Evolutionary conservation across 2,888 invertebrate species (phyloP).

Genomic region (Parochlus steinenii): DNA sequence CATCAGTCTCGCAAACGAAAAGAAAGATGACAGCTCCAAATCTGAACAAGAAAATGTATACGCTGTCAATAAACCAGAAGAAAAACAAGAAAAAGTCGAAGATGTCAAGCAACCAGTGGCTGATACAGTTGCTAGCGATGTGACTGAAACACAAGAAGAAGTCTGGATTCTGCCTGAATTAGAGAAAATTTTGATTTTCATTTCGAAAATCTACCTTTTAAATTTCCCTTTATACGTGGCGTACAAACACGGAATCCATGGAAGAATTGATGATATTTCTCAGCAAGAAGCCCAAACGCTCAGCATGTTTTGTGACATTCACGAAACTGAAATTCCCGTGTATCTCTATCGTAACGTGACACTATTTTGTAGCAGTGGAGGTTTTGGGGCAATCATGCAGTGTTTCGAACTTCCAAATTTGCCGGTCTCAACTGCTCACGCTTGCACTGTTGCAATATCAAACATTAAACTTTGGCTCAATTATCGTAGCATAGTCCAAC

Average conservation of each 20-base stretch:
- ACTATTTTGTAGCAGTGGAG: constrained; percentile 81
- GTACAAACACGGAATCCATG: constrained; percentile 67
- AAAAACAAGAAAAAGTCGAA: constrained; percentile 12
- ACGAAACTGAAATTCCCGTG: constrained; percentile 86
- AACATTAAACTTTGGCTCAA: constrained; percentile 90
- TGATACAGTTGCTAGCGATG: constrained; percentile 28
- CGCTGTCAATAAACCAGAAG: constrained; percentile 9
- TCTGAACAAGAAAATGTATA: constrained; percentile 6
- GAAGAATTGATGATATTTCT: constrained; percentile 64
- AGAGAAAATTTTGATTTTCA: constrained; percentile 73
- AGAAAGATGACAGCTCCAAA: constrained; percentile 14
- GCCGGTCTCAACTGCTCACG: constrained; percentile 78
- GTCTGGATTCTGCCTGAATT: constrained; percentile 67
- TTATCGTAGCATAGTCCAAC: constrained; percentile 73
- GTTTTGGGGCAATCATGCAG: constrained; percentile 69
- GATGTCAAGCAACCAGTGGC: constrained; percentile 15
- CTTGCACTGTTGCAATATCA: constrained; percentile 79
- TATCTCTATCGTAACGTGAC: constrained; percentile 83
- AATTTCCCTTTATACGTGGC: constrained; percentile 82
- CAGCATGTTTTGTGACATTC: constrained; percentile 74
- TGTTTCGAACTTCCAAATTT: constrained; percentile 71
- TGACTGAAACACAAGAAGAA: constrained; percentile 22
- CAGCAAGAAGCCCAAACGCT: constrained; percentile 62
- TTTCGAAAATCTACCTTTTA: constrained; percentile 74
- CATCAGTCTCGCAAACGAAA: constrained; percentile 22